Evolutionary conservation across 2,888 invertebrate genomes (phyloP), one percentile per base, ranked within the genome.

Genomic region (Ischnura elegans): DNA sequence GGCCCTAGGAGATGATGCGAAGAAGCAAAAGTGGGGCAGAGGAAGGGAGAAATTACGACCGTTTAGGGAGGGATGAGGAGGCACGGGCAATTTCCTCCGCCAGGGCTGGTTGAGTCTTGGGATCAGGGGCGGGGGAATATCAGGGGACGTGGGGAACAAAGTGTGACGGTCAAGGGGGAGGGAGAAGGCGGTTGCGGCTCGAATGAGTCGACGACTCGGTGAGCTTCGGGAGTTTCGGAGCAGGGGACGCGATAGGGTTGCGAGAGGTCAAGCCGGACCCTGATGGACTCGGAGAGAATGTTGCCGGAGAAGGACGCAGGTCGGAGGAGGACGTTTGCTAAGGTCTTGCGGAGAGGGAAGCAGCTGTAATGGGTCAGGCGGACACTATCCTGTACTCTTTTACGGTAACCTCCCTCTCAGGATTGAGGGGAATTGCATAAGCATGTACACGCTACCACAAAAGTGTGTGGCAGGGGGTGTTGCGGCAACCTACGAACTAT

Each of bases 11-110:
- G n/a, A 51, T 10, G 51, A 10, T 51, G 51, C 0, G 51, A 46
- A n/a, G n/a, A 8, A 16, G 86, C 10, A 16, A 25, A 0, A 5
- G 86, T 46, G n/a, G 25, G 36, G 36, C 4, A 46, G 0, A 46
- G 86, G 86, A 86, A 46, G 46, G 86, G 87, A 21, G 87, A 87
- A 87, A 87, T 87, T 87, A 87, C 51, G 87, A 25, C 55, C 87
- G 87, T 87, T 87, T 87, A 87, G 47, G 42, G 55, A n/a, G 43
- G 86, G 43, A 46, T n/a, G 45, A 46, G 76, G n/a, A 46, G 86
- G 46, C 46, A 46, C 86, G 86, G 55, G 87, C 87, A 87, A 87
- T 87, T 87, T 87, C 87, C 87, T 87, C 25, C 42, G 55, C 42
- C 6, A 61, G 87, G 45, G 45, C 45, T 46, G n/a, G 86, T 76